These are phyloP conservation scores for Boloria euphrosyne DNA, from an alignment of 2,888 invertebrate species.

Conservation along the genomic window DNA sequence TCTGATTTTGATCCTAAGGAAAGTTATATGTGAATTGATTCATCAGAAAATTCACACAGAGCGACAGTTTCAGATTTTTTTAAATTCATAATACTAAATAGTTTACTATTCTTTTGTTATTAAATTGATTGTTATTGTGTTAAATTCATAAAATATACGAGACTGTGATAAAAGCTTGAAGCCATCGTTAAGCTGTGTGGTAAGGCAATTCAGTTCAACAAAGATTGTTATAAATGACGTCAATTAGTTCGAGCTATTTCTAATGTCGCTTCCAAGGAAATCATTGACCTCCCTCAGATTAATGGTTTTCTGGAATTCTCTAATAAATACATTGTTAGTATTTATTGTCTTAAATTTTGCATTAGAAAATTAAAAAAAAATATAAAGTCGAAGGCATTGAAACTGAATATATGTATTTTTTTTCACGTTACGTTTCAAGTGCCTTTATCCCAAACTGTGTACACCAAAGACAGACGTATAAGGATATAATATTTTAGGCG, in stretches of 20 bases:
- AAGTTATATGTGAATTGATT: too few species aligned
- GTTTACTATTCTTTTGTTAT: background rate
- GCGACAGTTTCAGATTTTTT: too few species aligned
- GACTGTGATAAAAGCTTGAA: background rate
- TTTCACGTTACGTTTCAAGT: background rate
- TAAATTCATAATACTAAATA: too few species aligned
- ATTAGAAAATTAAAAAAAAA: background rate
- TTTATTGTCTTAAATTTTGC: constrained; percentile 1
- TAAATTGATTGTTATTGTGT: background rate
- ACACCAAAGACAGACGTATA: constrained; percentile 1
- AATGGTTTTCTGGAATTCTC: constrained; percentile 11
- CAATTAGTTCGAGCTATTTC: constrained; percentile 19
- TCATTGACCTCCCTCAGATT: constrained; percentile 15
- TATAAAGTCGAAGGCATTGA: background rate
- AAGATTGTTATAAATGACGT: constrained; percentile 19
- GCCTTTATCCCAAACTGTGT: background rate
- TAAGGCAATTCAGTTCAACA: constrained; percentile 23
- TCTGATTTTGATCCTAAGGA: too few species aligned
- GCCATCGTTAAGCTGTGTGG: constrained; percentile 9
- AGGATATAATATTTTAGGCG: constrained; percentile 10
- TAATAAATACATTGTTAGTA: constrained; percentile 1
- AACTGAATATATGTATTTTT: background rate
- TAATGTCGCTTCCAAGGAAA: constrained; percentile 8
- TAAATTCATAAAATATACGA: constrained; percentile 5
- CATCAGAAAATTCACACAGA: too few species aligned